Evolutionary conservation across 2,797 vertebrate species (phyloP), one percentile per base, ranked within the genome.

Genomic region (Sebastes nivosus): DNA sequence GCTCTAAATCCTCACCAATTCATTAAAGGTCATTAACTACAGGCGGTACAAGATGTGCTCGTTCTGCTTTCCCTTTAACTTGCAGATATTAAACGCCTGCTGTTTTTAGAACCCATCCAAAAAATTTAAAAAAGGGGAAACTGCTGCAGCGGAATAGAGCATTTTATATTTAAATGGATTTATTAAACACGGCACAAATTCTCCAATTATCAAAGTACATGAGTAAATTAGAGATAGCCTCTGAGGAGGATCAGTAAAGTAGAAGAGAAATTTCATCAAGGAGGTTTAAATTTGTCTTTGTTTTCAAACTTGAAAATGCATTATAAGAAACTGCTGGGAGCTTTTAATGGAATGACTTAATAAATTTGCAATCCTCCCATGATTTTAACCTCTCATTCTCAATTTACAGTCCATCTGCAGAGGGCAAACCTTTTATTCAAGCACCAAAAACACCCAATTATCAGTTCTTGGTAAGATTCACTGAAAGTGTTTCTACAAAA

Each of bases 181-280:
- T 34, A 64, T 67, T 75, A 57, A 72, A 74, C 57, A 60, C 18
- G 42, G 25, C 42, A 55, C 0, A 59, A 22, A 66, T 38, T 64
- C 42, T 57, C 25, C 68, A 76, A 66, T 81, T 81, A 80, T 85
- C 50, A 71, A 82, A 87, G 27, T 20, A 46, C 13, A 20, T 29
- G 22, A 42, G 27, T 46, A 61, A 69, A 78, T 81, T 78, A 67
- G 8, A 57, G 14, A n/a, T 14, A 6, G n/a, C 10, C 64, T 63
- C 60, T 5, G 29, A 64, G 50, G 64, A 63, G 20, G 69, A 54
- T 77, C 66, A 4, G 32, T 24, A 32, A 65, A 85, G 59, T 22
- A 34, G 67, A 50, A 25, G 16, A 60, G 38, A 64, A n/a, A 70
- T 71, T 79, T 70, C n/a, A 79, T 74, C 50, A 38, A 71, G 46